A percentile compares a stretch with the other conserved stretches of the same genome.
Conservation (phyloP, 2,113 vertebrate genomes). For the Pollachius pollachius region DNA sequence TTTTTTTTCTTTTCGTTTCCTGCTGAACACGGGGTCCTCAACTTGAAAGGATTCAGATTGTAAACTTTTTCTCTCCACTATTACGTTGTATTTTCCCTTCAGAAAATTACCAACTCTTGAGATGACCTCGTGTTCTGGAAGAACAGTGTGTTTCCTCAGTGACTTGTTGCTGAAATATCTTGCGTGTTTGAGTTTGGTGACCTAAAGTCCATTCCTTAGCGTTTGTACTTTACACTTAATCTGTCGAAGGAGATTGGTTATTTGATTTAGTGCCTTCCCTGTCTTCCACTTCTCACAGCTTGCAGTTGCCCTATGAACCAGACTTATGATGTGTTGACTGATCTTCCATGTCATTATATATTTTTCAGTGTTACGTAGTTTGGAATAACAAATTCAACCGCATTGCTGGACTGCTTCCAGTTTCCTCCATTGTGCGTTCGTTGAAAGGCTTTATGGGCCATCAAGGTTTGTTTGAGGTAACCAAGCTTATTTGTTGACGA, state of each 20-base stretch:
- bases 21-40: background rate
- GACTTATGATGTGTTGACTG: too few relatives aligned
- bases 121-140: conserved; percentile 1
- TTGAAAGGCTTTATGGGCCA: background rate
- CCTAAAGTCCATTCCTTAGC: conserved; percentile 18
- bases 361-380: too few relatives aligned
- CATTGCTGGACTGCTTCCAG: background rate
- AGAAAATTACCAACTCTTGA: conserved; percentile 15
- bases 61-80: background rate
- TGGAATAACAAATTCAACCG: background rate
- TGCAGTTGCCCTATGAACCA: background rate
- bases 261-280: background rate
- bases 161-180: too few relatives aligned
- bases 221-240: conserved; percentile 18
- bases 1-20: background rate
- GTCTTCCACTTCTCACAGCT: background rate
- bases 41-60: background rate
- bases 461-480: background rate
- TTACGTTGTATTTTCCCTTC: background rate
- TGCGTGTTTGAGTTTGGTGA: conserved; percentile 5
- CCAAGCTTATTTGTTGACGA: background rate
- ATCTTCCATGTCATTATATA: too few relatives aligned
- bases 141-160: too few relatives aligned
- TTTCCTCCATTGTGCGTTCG: background rate
- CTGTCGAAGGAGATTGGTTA: conserved; percentile 3